phyloP scores from a whole-genome alignment of 1,140 invertebrate genomes.

The Dinoponera quadriceps region DNA sequence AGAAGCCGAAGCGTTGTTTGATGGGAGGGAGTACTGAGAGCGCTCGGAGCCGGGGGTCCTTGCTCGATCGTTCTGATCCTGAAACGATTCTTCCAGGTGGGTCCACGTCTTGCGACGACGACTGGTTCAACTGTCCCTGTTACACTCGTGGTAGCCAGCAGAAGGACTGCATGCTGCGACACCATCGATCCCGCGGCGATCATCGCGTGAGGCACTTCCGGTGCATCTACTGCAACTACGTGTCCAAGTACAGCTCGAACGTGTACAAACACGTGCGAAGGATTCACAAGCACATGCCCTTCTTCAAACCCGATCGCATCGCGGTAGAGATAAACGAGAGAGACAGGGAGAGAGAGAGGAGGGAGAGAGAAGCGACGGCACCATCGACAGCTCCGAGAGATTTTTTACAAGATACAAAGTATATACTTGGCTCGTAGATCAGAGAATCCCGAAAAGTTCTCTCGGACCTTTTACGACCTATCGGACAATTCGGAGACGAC shows the following conservation, averaged over 20 bases:
- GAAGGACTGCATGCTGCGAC: conserved; percentile 68
- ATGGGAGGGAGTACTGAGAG: background rate
- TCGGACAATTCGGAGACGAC: too few relatives aligned
- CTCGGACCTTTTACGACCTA: too few relatives aligned
- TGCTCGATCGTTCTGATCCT: conserved; percentile 57
- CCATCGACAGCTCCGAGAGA: background rate
- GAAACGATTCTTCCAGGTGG: conserved; percentile 72
- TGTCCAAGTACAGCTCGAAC: conserved; percentile 83
- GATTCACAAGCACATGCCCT: conserved; percentile 76
- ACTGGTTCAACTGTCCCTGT: conserved; percentile 69
- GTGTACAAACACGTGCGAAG: conserved; percentile 80
- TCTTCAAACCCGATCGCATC: conserved; percentile 71
- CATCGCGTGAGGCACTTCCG: conserved; percentile 80
- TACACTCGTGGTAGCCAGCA: conserved; percentile 67
- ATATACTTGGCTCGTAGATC: too few relatives aligned
- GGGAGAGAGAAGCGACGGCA: background rate
- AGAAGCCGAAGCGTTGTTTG: conserved; percentile 38
- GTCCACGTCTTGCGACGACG: conserved; percentile 41
- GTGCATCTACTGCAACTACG: conserved; percentile 85
- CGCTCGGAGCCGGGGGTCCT: background rate
- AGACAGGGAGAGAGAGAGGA: background rate
- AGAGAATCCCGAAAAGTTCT: too few relatives aligned
- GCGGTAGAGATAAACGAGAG: background rate
- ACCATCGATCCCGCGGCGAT: conserved; percentile 66
- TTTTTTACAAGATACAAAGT: background rate